Percentiles rank a stretch among this genome's conserved stretches.
These are phyloP conservation scores for Gadus macrocephalus DNA, from an alignment of 2,113 vertebrate genomes.

Conservation along the genomic window DNA sequence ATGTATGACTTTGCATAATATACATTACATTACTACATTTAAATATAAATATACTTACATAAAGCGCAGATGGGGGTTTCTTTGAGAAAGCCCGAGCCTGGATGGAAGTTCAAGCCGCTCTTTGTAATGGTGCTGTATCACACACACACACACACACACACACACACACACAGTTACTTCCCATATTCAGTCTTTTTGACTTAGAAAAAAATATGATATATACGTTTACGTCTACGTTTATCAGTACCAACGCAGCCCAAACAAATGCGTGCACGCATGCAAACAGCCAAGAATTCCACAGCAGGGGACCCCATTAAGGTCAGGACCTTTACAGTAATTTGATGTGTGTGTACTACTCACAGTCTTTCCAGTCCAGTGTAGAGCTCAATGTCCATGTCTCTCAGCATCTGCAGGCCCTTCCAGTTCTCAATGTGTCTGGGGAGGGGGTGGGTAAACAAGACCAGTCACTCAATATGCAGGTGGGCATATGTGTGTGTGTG, in stretches of 20 bases:
- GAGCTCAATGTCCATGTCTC: slow-evolving; percentile 86
- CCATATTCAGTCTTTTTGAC: too few species aligned
- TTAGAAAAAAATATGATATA: too few species aligned
- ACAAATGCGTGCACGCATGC: slow-evolving; percentile 3
- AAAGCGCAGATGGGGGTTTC: slow-evolving; percentile 89
- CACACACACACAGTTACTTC: neutral
- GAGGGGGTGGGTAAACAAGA: slow-evolving; percentile 24
- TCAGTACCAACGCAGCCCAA: neutral
- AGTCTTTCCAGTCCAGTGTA: slow-evolving; percentile 92
- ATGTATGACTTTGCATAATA: neutral
- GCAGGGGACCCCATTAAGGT: neutral
- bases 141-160: slow-evolving; percentile 3
- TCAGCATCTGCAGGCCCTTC: slow-evolving; percentile 82
- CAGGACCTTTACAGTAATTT: too few species aligned
- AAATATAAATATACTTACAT: slow-evolving; percentile 78
- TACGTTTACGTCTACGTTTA: too few species aligned
- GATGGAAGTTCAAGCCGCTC: slow-evolving; percentile 82
- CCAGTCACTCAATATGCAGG: neutral
- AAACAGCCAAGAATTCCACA: slow-evolving; percentile 1
- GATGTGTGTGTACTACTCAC: slow-evolving; percentile 73
- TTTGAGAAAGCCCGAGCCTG: slow-evolving; percentile 86
- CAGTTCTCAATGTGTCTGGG: slow-evolving; percentile 95
- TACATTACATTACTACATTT: neutral
- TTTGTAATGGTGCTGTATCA: slow-evolving; percentile 83
- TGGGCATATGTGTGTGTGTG: neutral